A percentile compares a stretch with the other conserved stretches of the same genome.
These are phyloP conservation scores for Chelon auratus DNA, from an alignment of 2,797 vertebrate species.

Conservation along the genomic window DNA sequence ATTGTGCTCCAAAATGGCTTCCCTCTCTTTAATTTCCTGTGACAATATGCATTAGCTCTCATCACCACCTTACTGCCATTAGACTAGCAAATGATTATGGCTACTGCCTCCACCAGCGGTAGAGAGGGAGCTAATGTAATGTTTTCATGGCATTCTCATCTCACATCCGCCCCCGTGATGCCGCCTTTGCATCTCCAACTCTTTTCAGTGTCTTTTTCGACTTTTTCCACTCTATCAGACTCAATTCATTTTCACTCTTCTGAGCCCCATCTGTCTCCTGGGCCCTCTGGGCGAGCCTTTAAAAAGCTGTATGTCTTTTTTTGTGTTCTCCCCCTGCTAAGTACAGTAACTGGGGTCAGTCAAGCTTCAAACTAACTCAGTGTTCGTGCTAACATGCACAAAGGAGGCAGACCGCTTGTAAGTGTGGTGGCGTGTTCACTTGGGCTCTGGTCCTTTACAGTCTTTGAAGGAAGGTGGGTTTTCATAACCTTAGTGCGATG, in stretches of 20 bases:
- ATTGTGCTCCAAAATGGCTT: constrained; percentile 78
- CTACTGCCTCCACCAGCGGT: constrained; percentile 58
- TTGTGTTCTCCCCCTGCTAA: constrained; percentile 55
- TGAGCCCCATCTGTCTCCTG: constrained; percentile 67
- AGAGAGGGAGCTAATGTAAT: constrained; percentile 73
- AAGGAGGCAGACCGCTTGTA: constrained; percentile 49
- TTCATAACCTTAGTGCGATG: constrained; percentile 5
- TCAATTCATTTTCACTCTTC: constrained; percentile 80
- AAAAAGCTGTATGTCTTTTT: constrained; percentile 71
- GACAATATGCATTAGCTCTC: constrained; percentile 79
- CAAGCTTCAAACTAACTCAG: constrained; percentile 74
- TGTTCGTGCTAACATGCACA: constrained; percentile 64
- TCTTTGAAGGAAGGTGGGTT: constrained; percentile 45
- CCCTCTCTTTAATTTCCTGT: constrained; percentile 82
- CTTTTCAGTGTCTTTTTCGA: constrained; percentile 74
- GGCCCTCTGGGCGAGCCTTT: constrained; percentile 69
- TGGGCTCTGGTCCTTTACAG: constrained; percentile 42
- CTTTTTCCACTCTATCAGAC: constrained; percentile 79
- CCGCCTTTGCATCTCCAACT: constrained; percentile 69
- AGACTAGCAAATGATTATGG: constrained; percentile 77
- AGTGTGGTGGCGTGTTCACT: constrained; percentile 50
- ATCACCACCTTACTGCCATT: constrained; percentile 77
- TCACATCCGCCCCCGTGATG: constrained; percentile 62
- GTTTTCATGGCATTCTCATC: constrained; percentile 66
- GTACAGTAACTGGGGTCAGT: constrained; percentile 77